Evolutionary conservation across 2,797 vertebrate genomes (phyloP).

Genomic region (Dendrocincla fuliginosa): DNA sequence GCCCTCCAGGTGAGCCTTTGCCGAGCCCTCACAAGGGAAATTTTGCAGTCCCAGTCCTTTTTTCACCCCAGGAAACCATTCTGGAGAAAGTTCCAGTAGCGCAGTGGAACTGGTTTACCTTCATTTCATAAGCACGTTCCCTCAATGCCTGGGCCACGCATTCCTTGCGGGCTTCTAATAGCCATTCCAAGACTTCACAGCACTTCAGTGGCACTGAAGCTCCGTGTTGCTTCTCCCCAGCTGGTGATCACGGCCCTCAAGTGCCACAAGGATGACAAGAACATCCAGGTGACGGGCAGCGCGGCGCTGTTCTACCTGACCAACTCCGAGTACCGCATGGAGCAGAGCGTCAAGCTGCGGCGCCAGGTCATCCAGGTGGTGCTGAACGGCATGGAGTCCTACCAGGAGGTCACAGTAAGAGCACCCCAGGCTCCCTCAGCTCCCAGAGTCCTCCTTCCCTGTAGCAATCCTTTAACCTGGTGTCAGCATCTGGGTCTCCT

Average conservation of each 20-base stretch:
- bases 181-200: not conserved
- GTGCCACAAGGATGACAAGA: slow-evolving; percentile 96
- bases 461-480: not conserved
- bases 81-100: not conserved
- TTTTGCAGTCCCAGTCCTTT: not conserved
- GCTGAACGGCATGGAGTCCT: slow-evolving; percentile 97
- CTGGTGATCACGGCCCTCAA: slow-evolving; percentile 94
- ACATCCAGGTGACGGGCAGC: slow-evolving; percentile 95
- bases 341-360: slow-evolving; percentile 90
- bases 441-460: not conserved
- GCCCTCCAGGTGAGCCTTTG: slow-evolving; percentile 85
- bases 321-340: slow-evolving; percentile 91
- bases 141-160: rapidly evolving
- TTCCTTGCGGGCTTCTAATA: not conserved
- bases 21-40: not conserved
- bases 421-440: not conserved
- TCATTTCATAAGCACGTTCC: not conserved
- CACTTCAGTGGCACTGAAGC: not conserved
- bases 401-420: slow-evolving; percentile 98
- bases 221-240: slow-evolving; percentile 68
- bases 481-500: not conserved
- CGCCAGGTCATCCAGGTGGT: slow-evolving; percentile 96
- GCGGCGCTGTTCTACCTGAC: slow-evolving; percentile 97
- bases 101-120: not conserved
- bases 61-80: not conserved